phyloP scores from a whole-genome alignment of 2,888 invertebrate genomes.

The Villa cingulata region DNA sequence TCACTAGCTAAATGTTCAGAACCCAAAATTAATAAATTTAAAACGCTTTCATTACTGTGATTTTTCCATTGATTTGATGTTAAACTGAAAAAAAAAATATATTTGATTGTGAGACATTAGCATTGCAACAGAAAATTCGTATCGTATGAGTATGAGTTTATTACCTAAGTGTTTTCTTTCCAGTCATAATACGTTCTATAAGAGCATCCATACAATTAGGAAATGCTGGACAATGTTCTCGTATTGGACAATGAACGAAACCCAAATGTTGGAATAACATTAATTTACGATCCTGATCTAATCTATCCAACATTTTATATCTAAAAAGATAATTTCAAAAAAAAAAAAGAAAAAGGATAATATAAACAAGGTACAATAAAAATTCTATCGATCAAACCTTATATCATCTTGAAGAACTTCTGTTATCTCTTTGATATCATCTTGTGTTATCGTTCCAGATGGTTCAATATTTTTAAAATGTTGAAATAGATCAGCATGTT shows the following conservation, averaged over 20 bases:
- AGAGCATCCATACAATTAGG: constrained; percentile 69
- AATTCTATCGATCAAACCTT: constrained; percentile 40
- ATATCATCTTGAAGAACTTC: constrained; percentile 85
- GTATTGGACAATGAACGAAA: constrained; percentile 88
- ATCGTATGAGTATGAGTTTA: too few relatives aligned
- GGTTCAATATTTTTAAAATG: constrained; percentile 84
- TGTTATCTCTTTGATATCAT: constrained; percentile 86
- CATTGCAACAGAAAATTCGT: too few relatives aligned
- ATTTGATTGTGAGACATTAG: too few relatives aligned
- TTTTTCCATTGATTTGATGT: constrained; percentile 25
- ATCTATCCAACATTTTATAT: constrained; percentile 83
- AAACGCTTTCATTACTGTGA: constrained; percentile 25
- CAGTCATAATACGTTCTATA: constrained; percentile 55
- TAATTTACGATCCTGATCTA: constrained; percentile 88
- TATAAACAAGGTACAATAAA: background rate
- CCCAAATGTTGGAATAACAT: constrained; percentile 91
- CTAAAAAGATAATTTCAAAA: constrained; percentile 37
- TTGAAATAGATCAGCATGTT: constrained; percentile 86
- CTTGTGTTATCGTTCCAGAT: constrained; percentile 81
- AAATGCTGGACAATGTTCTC: constrained; percentile 86
- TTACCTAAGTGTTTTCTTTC: constrained; percentile 44
- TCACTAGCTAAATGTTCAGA: constrained; percentile 76
- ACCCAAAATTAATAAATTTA: constrained; percentile 82
- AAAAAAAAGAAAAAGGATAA: background rate
- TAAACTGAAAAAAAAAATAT: constrained; percentile 17